Evolutionary conservation across 2,888 invertebrate species (phyloP).

Genomic region (Agriotes lineatus): DNA sequence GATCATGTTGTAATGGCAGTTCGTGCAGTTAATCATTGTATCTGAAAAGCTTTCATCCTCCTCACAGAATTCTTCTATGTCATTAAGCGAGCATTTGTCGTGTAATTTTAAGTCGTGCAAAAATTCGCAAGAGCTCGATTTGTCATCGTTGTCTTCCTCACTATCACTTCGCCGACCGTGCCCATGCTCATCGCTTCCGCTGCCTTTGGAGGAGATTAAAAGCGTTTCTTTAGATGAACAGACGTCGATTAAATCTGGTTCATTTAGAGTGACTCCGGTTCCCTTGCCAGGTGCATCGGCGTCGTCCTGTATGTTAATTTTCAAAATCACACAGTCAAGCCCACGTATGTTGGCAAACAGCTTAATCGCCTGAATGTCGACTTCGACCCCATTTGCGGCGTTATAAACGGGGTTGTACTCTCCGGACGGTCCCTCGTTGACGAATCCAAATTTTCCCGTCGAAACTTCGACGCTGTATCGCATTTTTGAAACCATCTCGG

Average conservation of each 20-base stretch:
- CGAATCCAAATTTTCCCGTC: slow-evolving; percentile 32
- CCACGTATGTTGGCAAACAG: slow-evolving; percentile 8
- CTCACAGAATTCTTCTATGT: slow-evolving; percentile 15
- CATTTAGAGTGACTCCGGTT: not conserved
- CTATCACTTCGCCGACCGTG: not conserved
- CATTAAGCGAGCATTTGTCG: slow-evolving; percentile 3
- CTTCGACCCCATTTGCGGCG: slow-evolving; percentile 28
- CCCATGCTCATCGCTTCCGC: not conserved
- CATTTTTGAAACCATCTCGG: slow-evolving; percentile 1
- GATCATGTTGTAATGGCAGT: slow-evolving; percentile 36
- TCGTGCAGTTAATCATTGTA: slow-evolving; percentile 28
- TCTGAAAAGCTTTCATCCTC: not conserved
- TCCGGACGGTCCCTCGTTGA: slow-evolving; percentile 26
- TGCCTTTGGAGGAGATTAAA: not conserved
- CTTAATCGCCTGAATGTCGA: slow-evolving; percentile 38
- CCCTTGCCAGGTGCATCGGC: not conserved
- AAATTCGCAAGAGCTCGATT: not conserved
- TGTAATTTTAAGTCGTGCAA: not conserved
- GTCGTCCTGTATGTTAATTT: not conserved
- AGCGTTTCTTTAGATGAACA: not conserved
- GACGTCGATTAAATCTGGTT: not conserved
- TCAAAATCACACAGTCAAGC: not conserved
- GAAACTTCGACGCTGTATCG: slow-evolving; percentile 37
- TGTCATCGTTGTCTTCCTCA: too few relatives aligned
- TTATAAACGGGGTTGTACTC: slow-evolving; percentile 39